Base-by-base conservation (phyloP, 2,888 invertebrate genomes). In the Apomyelois bistriatella region DNA sequence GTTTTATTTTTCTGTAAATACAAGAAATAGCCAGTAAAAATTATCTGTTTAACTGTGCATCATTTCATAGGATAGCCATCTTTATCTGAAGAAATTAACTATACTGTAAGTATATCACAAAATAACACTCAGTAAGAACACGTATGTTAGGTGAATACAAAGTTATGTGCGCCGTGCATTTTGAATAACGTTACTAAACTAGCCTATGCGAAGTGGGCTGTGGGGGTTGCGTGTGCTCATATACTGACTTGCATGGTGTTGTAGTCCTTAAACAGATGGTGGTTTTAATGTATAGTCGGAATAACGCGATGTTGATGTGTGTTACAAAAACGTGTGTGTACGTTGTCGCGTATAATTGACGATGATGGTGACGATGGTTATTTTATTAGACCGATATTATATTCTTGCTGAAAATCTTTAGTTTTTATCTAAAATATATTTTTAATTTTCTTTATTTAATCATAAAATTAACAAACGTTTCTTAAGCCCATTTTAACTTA, bases 41-140 rank as follows among this genome's bases (percentile, higher is more conserved):
- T 93, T 92, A 93, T 93, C 92, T 93, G 92, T 94, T 94, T 93
- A 93, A 93, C 93, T 94, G 92, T 93, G 92, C 92, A 92, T 92
- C 93, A 92, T 92, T 92, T 92, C 92, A 92, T 93, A 93, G 93
- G 93, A 93, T 93, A 92, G 92, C 92, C 92, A 91, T 91, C 92
- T 90, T 86, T 90, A 88, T 90, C 85, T 89, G 90, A 90, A 90
- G 91, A 91, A 87, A 88, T 90, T 86, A 89, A 76, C 81, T 87
- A 82, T 88, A 85, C 90, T 90, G 91, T 91, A 91, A 91, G 89
- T 90, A 90, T 90, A 84, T 85, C 85, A 89, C 85, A 85, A 82
- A 85, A 77, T 89, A 90, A 89, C 89, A 90, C 86, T 86, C 85
- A 80, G 80, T 87, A 84, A 83, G 75, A 88, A 86, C 85, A 83